These are phyloP conservation scores for Drosophila lacteicornis DNA, from an alignment of 1,140 invertebrate species.

Conservation along the genomic window DNA sequence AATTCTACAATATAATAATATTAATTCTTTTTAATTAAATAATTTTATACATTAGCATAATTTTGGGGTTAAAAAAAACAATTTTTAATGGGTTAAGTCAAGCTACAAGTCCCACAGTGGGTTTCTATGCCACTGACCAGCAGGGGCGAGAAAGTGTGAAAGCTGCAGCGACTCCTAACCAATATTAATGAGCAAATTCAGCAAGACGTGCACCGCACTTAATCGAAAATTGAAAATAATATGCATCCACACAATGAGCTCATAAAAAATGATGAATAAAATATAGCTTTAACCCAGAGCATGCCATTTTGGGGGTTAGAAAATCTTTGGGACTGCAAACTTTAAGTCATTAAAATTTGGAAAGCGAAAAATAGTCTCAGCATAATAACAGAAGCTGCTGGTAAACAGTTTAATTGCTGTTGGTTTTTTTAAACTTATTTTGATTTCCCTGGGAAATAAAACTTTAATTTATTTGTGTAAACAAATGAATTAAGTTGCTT, in stretches of 20 bases:
- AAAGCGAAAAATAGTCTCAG: no score
- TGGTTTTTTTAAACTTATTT: not conserved
- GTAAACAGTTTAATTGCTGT: no score
- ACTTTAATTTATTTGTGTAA: not conserved
- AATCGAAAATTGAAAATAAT: conserved; percentile 69
- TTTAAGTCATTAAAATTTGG: not conserved
- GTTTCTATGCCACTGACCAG: conserved; percentile 63
- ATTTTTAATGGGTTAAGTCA: conserved; percentile 25
- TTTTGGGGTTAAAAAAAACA: no score
- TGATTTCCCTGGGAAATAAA: not conserved
- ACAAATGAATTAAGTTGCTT: not conserved
- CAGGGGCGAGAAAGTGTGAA: conserved; percentile 7
- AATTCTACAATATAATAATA: not conserved
- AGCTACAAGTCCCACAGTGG: conserved; percentile 57
- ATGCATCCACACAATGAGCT: conserved; percentile 32
- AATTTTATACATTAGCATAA: no score
- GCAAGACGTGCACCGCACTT: conserved; percentile 60
- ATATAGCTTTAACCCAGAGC: not conserved
- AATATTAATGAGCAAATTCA: conserved; percentile 74
- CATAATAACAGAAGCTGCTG: no score
- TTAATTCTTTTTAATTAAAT: not conserved
- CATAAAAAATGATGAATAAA: conserved; percentile 43
- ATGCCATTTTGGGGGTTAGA: no score
- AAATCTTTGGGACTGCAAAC: no score
- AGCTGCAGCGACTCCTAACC: conserved; percentile 52